Base-by-base conservation (phyloP, 2,113 vertebrate genomes). In the Bujurquina vittata region DNA sequence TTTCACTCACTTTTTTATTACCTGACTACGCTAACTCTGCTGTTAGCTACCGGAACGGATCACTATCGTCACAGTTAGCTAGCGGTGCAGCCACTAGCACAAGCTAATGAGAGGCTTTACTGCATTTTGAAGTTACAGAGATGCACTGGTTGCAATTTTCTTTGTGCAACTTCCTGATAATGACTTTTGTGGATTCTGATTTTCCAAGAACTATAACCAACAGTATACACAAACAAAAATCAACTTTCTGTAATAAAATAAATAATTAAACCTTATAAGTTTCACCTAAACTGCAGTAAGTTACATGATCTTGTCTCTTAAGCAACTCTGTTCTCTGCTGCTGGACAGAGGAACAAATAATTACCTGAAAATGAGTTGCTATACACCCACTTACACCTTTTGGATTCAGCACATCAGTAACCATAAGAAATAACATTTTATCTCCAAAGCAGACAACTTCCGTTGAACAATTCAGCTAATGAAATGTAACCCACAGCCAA, bases 371-470 rank as follows among this genome's bases (percentile, higher is more conserved):
- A 31, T 4, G 61, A 22, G 61, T 0, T 40, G 33, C 18, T 22
- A 26, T 40, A 11, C 0, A 40, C 33, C 61, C 4, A 22, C 33
- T 37, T 63, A 37, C 37, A 63, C 20, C 61, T 7, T 0, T 1
- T 4, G n/a, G 22, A 43, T 23, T 65, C 61, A 65, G 7, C 61
- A 43, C 40, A 65, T 49, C 5, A 1, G 17, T 49, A 49, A 15
- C 15, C 46, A 49, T 17, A 49, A 49, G 46, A 49, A 40, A 40
- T 40, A 11, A 10, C 10, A 40, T 11, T 40, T 40, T 40, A 40
- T 10, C 37, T 40, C 37, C 10, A 11, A 40, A 35, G 33, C 33
- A 35, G 2, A 35, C 33, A 35, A 35, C 6, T 35, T 35, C 33
- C 7, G 5, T 35, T 35, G 33, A 35, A 7, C 33, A 40, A 40